These are phyloP conservation scores for Netelia inedita DNA, from an alignment of 2,888 invertebrate genomes.

Conservation along the genomic window DNA sequence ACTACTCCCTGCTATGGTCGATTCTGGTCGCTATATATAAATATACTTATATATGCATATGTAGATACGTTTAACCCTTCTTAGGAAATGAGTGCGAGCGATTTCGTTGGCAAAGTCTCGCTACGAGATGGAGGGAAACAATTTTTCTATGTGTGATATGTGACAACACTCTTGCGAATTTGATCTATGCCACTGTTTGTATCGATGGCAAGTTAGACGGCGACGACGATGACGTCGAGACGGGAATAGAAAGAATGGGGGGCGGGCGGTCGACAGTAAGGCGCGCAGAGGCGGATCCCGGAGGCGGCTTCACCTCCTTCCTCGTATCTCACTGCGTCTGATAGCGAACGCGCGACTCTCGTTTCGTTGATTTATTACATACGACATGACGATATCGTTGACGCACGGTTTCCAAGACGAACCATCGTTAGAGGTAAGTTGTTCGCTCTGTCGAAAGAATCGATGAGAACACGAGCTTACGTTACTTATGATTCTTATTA, in stretches of 20 bases:
- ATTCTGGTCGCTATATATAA: slow-evolving; percentile 5
- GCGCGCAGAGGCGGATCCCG: slow-evolving; percentile 83
- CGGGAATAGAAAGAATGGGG: slow-evolving; percentile 51
- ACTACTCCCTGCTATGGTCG: slow-evolving; percentile 28
- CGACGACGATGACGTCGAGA: slow-evolving; percentile 44
- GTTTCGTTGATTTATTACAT: slow-evolving; percentile 30
- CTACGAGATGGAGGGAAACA: background rate
- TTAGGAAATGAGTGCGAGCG: too few relatives aligned
- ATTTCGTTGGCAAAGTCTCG: background rate
- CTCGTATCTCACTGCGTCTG: slow-evolving; percentile 80
- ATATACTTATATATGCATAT: background rate
- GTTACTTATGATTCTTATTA: too few relatives aligned
- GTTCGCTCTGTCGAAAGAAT: too few relatives aligned
- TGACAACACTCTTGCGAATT: background rate
- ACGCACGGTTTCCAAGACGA: too few relatives aligned
- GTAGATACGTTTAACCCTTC: background rate
- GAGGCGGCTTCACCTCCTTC: slow-evolving; percentile 85
- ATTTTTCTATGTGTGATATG: background rate
- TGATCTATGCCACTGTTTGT: too few relatives aligned
- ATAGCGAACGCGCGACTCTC: slow-evolving; percentile 77
- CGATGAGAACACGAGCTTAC: too few relatives aligned
- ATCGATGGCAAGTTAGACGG: slow-evolving; percentile 27
- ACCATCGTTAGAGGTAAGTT: too few relatives aligned
- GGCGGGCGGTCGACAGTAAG: slow-evolving; percentile 75
- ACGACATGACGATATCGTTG: background rate